Percentiles rank a stretch among this genome's conserved stretches.
phyloP scores from a whole-genome alignment of 2,113 vertebrate species.

The Glaucidium brasilianum region DNA sequence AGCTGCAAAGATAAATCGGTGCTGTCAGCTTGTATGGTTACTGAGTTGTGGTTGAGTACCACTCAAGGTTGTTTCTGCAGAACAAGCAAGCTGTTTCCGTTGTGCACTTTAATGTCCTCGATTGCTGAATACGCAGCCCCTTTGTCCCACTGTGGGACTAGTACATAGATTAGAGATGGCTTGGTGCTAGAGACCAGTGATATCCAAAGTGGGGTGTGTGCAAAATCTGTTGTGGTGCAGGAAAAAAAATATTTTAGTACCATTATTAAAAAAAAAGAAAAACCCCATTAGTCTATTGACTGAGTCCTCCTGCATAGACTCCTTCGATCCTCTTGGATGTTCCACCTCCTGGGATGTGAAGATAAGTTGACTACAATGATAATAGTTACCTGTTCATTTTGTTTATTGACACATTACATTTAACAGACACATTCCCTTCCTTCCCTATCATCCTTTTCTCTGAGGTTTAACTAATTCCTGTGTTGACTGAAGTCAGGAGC shows the following conservation, averaged over 20 bases:
- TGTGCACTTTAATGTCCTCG: background rate
- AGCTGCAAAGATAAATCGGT: background rate
- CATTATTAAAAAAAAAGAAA: background rate
- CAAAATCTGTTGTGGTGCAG: background rate
- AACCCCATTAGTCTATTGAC: fast-evolving
- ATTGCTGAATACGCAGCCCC: background rate
- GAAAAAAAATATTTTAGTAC: background rate
- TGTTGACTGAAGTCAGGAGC: background rate
- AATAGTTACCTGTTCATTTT: background rate
- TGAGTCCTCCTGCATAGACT: fast-evolving
- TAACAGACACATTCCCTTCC: background rate
- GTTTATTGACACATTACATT: background rate
- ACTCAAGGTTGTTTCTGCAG: background rate
- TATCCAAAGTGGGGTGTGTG: fast-evolving
- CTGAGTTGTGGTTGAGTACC: background rate
- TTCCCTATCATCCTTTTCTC: background rate
- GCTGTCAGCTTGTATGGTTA: background rate
- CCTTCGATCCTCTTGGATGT: background rate
- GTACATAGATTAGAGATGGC: background rate
- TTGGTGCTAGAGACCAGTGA: background rate
- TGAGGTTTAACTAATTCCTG: background rate
- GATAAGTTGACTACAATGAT: background rate
- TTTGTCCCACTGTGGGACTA: background rate
- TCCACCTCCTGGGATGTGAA: background rate
- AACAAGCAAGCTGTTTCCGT: background rate